Evolutionary conservation across 2,113 vertebrate genomes (phyloP).

Genomic region (Pangasianodon hypophthalmus): DNA sequence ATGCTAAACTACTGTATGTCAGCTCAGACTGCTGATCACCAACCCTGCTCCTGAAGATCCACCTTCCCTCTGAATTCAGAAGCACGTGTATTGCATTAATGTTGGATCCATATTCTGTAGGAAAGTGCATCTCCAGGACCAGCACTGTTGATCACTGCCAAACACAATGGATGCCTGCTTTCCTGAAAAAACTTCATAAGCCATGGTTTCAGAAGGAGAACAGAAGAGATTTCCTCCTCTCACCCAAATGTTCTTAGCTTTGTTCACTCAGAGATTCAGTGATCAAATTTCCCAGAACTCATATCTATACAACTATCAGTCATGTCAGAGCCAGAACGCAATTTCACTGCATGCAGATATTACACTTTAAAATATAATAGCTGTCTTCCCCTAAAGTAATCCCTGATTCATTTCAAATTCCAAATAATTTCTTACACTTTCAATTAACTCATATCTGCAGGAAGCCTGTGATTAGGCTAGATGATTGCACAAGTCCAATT

Average conservation of each 20-base stretch:
- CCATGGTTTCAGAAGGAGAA: neutral
- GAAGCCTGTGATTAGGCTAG: neutral
- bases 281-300: neutral
- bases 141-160: neutral
- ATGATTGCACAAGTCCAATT: neutral
- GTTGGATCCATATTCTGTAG: neutral
- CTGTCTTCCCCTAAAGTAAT: constrained; percentile 14
- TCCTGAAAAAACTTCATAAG: neutral
- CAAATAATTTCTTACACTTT: neutral
- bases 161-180: neutral
- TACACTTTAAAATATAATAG: neutral
- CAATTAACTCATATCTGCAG: neutral
- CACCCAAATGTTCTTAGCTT: neutral
- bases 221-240: neutral
- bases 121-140: neutral
- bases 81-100: neutral
- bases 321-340: neutral
- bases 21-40: neutral
- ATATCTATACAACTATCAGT: neutral
- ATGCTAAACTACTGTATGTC: neutral
- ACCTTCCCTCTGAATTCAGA: neutral
- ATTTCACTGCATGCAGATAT: neutral
- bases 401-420: neutral
- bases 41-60: neutral
- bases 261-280: neutral